Base-by-base conservation (phyloP, 2,888 invertebrate species). In the Urechis unicinctus region DNA sequence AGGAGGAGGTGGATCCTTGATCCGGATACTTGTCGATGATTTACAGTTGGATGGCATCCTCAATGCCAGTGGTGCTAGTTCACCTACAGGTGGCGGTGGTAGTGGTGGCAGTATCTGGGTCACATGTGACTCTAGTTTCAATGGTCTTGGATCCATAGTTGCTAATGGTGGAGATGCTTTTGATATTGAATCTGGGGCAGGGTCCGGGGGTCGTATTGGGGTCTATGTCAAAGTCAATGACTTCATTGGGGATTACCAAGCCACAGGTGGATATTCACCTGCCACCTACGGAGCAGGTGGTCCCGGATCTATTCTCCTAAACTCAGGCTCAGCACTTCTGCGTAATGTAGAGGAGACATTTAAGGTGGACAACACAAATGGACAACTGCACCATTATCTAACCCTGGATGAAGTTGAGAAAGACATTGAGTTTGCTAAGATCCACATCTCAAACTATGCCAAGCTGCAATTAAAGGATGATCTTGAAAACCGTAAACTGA, bases 51-150 rank as follows among this genome's bases (percentile, higher is more conserved):
- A 69, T 60, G 70, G 70, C n/a, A 60, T 61, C 1, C 54, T 70
- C n/a, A 50, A 52, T 24, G 67, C 68, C 22, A 61, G 61, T 49
- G 70, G 69, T 4, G 60, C 45, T 3, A 61, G 60, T 2, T 41
- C 53, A 1, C 50, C 42, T n/a, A 63, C 62, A 45, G 66, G 65
- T 26, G 69, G 65, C n/a, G 69, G 67, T 5, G 63, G 63, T 3
- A 66, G 67, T 56, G 70, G 70, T 9, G 70, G 70, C 2, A 69
- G 70, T 57, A 61, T 70, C 5, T 66, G 62, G 47, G 60, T 68
- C 2, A 48, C 48, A 1, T 59, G 63, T 47, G 56, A 42, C 29
- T 30, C 57, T 17, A 59, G 52, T 22, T 47, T 70, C 0, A 64
- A 63, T 48, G 70, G 70, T 25, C 57, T 66, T 22, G 70, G 70